Conservation (phyloP, 2,113 vertebrate species). For the Trichomycterus rosablanca region DNA sequence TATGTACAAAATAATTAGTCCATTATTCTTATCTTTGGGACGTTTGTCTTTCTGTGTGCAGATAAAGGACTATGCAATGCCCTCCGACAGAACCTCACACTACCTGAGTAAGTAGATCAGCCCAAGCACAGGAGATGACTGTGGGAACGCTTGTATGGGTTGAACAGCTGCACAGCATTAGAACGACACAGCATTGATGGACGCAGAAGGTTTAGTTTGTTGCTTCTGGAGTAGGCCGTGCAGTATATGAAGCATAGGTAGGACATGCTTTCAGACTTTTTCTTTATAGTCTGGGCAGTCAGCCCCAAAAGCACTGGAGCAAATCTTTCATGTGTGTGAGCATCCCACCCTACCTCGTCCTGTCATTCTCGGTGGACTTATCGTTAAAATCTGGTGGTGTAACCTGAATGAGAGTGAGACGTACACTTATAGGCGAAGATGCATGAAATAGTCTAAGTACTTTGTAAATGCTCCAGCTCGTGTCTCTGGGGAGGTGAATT, state of each 20-base stretch:
- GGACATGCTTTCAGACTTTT: slow-evolving; percentile 25
- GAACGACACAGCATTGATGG: slow-evolving; percentile 13
- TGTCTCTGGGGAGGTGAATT: slow-evolving; percentile 4
- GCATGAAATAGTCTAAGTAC: slow-evolving; percentile 29
- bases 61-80: slow-evolving; percentile 33
- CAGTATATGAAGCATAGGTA: slow-evolving; percentile 32
- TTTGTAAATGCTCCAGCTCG: slow-evolving; percentile 29
- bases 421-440: slow-evolving; percentile 10
- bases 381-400: slow-evolving; percentile 20
- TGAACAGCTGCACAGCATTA: slow-evolving; percentile 29
- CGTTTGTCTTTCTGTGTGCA: slow-evolving; percentile 28
- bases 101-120: slow-evolving; percentile 40
- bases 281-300: slow-evolving; percentile 28
- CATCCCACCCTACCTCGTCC: slow-evolving; percentile 30
- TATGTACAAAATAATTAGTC: slow-evolving; percentile 28
- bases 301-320: slow-evolving; percentile 27
- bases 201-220: slow-evolving; percentile 30
- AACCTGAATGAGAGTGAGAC: slow-evolving; percentile 18
- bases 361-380: slow-evolving; percentile 24
- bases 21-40: slow-evolving; percentile 25
- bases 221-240: slow-evolving; percentile 33
- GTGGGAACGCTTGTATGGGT: slow-evolving; percentile 26
- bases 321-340: slow-evolving; percentile 33
- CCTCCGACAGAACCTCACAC: slow-evolving; percentile 34
- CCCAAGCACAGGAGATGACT: slow-evolving; percentile 27